These are phyloP conservation scores for Capromys pilorides DNA, from an alignment of 2,797 vertebrate species.

Conservation along the genomic window DNA sequence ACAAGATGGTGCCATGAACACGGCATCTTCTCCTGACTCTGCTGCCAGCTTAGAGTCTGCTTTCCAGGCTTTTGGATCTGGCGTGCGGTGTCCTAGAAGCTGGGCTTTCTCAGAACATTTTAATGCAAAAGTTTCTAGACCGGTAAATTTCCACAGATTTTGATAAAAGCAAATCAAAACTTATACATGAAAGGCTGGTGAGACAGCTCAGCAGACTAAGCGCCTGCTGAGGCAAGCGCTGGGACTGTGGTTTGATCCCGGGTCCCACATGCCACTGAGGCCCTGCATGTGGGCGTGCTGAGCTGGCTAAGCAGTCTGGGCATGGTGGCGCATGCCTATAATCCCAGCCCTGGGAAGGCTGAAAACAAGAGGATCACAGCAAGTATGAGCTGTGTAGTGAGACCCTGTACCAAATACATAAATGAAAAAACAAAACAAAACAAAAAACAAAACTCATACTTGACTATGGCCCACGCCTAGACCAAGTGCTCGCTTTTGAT, in stretches of 20 bases:
- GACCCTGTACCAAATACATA: too few relatives aligned
- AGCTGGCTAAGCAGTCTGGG: too few relatives aligned
- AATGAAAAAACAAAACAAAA: neutral
- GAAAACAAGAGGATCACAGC: too few relatives aligned
- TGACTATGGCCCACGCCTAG: neutral
- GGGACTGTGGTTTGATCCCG: too few relatives aligned
- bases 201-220: too few relatives aligned
- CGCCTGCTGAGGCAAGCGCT: too few relatives aligned
- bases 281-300: too few relatives aligned
- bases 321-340: too few relatives aligned
- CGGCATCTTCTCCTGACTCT: neutral
- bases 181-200: neutral
- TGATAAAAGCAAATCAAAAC: slow-evolving; percentile 1
- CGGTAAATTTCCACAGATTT: neutral
- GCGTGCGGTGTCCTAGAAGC: neutral
- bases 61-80: neutral
- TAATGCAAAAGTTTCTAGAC: neutral
- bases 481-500: slow-evolving; percentile 44
- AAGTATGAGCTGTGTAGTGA: too few relatives aligned
- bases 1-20: neutral
- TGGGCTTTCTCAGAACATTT: slow-evolving; percentile 35
- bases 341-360: too few relatives aligned
- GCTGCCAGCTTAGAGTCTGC: neutral
- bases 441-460: neutral
- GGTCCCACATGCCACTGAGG: too few relatives aligned